Conservation (phyloP, 2,113 vertebrate genomes). For the Nymphicus hollandicus region DNA sequence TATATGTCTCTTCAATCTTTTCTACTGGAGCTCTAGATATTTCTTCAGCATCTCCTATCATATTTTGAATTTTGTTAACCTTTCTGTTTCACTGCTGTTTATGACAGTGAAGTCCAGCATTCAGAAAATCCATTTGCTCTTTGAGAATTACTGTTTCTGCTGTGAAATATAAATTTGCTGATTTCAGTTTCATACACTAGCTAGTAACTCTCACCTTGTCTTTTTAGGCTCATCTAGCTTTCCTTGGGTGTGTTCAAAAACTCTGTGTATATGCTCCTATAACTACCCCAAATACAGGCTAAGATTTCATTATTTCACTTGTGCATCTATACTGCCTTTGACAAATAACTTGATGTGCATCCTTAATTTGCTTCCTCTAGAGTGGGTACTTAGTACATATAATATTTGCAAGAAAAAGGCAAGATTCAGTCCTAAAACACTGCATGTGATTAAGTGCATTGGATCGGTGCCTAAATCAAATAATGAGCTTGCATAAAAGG, state of each 20-base stretch:
- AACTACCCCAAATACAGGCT: not conserved
- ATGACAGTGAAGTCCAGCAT: not conserved
- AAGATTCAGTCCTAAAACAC: not conserved
- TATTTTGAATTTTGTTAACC: not conserved
- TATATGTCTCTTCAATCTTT: not conserved
- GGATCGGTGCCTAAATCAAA: not conserved
- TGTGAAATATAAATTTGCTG: not conserved
- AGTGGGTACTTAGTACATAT: not conserved
- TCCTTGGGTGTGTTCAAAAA: not conserved
- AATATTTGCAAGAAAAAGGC: not conserved
- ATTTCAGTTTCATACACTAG: not conserved
- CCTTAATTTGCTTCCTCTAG: not conserved
- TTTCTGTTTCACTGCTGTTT: not conserved
- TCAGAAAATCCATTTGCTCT: not conserved
- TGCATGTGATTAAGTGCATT: not conserved
- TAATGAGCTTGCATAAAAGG: not conserved
- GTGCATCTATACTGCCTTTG: not conserved
- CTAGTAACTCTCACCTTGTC: not conserved
- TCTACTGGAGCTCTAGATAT: not conserved
- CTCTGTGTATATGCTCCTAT: not conserved
- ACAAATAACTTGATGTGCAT: not conserved
- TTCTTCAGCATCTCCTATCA: not conserved
- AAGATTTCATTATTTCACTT: not conserved
- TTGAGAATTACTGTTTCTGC: not conserved
- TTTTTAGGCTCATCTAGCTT: not conserved